Conservation (phyloP, 2,888 invertebrate species). For the Nephrocerus scutellatus region DNA sequence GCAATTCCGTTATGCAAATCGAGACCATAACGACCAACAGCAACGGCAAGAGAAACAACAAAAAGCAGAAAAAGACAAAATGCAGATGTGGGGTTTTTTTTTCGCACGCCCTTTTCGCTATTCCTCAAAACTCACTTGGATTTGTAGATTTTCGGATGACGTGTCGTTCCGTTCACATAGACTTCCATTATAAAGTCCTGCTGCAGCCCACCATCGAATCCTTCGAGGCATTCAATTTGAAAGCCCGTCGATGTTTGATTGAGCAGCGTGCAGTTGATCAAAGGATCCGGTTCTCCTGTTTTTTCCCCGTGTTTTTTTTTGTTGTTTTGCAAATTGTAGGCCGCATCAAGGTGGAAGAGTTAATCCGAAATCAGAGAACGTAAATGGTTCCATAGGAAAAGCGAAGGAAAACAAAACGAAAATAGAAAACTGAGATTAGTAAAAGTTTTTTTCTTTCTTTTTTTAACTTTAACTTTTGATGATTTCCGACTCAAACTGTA, state of each 20-base stretch:
- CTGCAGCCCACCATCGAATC: conserved; percentile 68
- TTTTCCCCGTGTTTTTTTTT: conserved; percentile 1
- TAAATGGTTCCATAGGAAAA: no score
- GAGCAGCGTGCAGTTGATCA: conserved; percentile 64
- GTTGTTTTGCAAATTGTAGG: conserved; percentile 1
- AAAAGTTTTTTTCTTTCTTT: no score
- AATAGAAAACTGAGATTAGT: no score
- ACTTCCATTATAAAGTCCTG: conserved; percentile 70
- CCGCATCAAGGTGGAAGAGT: background rate
- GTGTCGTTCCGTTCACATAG: conserved; percentile 49
- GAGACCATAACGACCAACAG: background rate
- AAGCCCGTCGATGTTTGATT: conserved; percentile 68
- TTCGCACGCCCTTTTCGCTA: conserved; percentile 18
- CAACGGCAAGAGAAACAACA: conserved; percentile 11
- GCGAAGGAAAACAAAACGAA: no score
- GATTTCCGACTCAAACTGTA: no score
- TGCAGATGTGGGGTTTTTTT: conserved; percentile 12
- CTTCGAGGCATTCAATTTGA: conserved; percentile 65
- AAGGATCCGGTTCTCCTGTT: conserved; percentile 64
- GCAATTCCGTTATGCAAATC: conserved; percentile 1
- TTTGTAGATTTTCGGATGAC: conserved; percentile 46
- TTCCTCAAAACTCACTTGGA: conserved; percentile 44
- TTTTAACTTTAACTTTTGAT: no score
- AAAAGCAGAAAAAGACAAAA: conserved; percentile 6
- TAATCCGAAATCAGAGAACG: no score